These are phyloP conservation scores for Silurus glanis DNA, from an alignment of 2,113 vertebrate species.

Conservation along the genomic window DNA sequence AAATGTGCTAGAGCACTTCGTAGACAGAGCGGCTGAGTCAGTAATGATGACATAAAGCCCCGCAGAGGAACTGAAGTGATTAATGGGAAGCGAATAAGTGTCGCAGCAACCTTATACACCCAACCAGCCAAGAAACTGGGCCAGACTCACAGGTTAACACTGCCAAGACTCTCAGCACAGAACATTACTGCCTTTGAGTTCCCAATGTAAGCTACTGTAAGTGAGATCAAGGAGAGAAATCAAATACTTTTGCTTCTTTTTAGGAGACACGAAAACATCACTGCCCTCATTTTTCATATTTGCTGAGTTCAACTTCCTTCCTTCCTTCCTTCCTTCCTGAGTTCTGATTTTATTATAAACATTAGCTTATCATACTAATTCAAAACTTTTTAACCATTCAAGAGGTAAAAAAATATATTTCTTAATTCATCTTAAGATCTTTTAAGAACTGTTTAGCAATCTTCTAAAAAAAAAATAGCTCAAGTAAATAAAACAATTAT, in stretches of 20 bases:
- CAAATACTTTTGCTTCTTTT: constrained; percentile 12
- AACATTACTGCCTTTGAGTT: constrained; percentile 17
- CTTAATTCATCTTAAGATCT: not conserved
- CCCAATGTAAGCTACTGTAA: constrained; percentile 36
- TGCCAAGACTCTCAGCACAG: constrained; percentile 25
- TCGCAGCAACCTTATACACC: constrained; percentile 45
- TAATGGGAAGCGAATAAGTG: constrained; percentile 50
- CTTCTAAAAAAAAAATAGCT: not conserved
- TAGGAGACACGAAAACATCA: not conserved
- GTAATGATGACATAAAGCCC: constrained; percentile 56
- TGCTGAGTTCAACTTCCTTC: not conserved
- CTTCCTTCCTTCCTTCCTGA: not conserved
- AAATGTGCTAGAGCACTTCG: constrained; percentile 50
- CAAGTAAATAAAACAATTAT: not conserved
- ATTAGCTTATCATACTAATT: not conserved
- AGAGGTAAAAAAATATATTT: not conserved
- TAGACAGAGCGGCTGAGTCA: constrained; percentile 52
- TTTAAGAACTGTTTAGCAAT: not conserved
- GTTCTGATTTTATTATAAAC: no score
- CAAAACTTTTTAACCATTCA: not conserved
- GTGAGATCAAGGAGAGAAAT: constrained; percentile 39
- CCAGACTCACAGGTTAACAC: constrained; percentile 52
- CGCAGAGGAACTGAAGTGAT: constrained; percentile 50
- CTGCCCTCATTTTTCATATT: constrained; percentile 8
- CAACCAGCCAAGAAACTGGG: constrained; percentile 49